Conservation (phyloP, 1,140 invertebrate genomes). For the Probaryconus sp. region DNA sequence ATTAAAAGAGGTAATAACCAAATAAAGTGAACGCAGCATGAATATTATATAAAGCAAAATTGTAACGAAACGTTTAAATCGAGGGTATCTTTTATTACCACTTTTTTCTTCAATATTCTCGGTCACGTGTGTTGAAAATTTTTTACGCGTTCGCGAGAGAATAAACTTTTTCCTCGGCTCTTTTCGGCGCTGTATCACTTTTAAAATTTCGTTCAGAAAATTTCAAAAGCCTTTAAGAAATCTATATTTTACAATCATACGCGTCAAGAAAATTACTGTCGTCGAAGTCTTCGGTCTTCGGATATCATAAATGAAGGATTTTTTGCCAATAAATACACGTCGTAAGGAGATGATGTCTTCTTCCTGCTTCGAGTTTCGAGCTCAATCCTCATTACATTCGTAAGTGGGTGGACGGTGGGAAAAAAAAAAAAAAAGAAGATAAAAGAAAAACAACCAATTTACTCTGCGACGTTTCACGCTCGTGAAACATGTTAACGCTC, state of each 20-base stretch:
- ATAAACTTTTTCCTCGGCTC: too few species aligned
- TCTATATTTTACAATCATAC: conserved; percentile 41
- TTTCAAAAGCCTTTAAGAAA: conserved; percentile 24
- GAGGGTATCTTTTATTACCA: too few species aligned
- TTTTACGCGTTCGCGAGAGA: too few species aligned
- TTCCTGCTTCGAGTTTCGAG: background rate
- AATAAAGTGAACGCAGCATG: too few species aligned
- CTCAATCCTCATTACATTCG: conserved; percentile 11
- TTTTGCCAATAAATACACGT: conserved; percentile 21
- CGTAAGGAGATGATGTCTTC: conserved; percentile 27
- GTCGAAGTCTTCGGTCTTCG: background rate
- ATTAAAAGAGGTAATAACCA: too few species aligned
- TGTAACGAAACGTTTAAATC: too few species aligned
- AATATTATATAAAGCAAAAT: too few species aligned
- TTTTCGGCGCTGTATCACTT: conserved; percentile 28
- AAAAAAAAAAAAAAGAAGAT: conserved; percentile 11
- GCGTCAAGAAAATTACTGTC: conserved; percentile 4
- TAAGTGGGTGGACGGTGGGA: conserved; percentile 19
- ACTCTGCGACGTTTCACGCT: conserved; percentile 4
- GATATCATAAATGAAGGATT: conserved; percentile 11
- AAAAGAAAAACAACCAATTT: too few species aligned
- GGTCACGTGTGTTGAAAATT: background rate
- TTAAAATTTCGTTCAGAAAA: conserved; percentile 29
- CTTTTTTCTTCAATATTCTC: conserved; percentile 7
- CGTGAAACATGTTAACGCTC: conserved; percentile 21